Conservation (phyloP, 92 coral and sea anemone genomes). For the Isaurus tuberculatus region DNA sequence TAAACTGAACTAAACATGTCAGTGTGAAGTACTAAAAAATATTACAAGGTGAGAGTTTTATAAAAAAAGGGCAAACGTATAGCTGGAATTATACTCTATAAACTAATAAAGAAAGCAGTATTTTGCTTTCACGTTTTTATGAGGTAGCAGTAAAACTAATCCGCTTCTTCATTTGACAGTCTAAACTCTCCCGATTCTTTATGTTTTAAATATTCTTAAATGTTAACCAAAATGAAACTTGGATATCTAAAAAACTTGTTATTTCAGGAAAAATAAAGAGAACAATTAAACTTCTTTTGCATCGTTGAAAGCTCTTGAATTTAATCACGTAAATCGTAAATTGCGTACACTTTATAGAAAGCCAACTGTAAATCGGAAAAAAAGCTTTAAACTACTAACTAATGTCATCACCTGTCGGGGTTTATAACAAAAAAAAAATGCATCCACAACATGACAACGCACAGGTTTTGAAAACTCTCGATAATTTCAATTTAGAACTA, state of each 20-base stretch:
- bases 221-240: background rate
- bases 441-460: background rate
- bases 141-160: background rate
- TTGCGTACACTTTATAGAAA: background rate
- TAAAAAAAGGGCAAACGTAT: background rate
- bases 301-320: background rate
- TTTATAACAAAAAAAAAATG: background rate
- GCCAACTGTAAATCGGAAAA: background rate
- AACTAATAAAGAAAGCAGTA: background rate
- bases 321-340: too few species aligned
- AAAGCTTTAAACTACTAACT: background rate
- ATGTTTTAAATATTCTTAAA: background rate
- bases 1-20: background rate
- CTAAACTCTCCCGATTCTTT: background rate
- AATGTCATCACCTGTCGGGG: background rate
- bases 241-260: background rate
- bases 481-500: too few species aligned
- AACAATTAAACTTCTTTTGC: background rate
- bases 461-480: background rate
- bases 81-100: background rate
- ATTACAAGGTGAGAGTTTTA: background rate
- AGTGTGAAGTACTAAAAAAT: background rate
- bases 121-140: background rate
- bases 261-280: background rate
- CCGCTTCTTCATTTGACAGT: background rate